Percentiles rank a stretch among this genome's conserved stretches.
Evolutionary conservation across 2,888 invertebrate genomes (phyloP).

Genomic region (Argyresthia albistria): DNA sequence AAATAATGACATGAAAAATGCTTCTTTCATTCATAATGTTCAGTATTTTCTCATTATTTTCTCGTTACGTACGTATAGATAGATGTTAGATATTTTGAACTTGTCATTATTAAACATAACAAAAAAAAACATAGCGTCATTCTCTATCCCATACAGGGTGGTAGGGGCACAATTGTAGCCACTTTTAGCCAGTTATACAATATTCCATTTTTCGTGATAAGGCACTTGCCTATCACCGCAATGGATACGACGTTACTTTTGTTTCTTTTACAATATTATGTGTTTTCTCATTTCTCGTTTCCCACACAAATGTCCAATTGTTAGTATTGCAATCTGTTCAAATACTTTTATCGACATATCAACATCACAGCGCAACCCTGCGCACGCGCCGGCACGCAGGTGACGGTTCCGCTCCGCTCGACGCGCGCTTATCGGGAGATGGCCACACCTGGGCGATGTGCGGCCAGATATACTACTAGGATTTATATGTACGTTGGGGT

Average conservation of each 20-base stretch:
- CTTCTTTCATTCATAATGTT: too few species aligned
- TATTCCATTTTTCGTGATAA: too few species aligned
- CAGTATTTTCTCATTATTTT: too few species aligned
- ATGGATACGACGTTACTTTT: background rate
- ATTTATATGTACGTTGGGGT: background rate
- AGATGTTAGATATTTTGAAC: too few species aligned
- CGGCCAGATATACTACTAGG: background rate
- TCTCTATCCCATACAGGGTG: too few species aligned
- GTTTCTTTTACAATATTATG: background rate
- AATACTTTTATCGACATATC: background rate
- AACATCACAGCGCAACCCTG: background rate
- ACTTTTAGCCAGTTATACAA: too few species aligned
- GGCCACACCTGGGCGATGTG: slow-evolving; percentile 17
- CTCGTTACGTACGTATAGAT: too few species aligned
- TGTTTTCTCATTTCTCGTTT: background rate
- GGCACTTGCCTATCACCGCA: too few species aligned
- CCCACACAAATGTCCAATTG: background rate
- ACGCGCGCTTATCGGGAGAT: slow-evolving; percentile 31
- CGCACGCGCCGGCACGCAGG: slow-evolving; percentile 40
- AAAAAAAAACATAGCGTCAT: too few species aligned
- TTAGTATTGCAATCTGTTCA: background rate
- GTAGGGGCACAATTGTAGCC: too few species aligned
- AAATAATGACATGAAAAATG: too few species aligned
- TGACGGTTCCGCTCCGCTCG: slow-evolving; percentile 52
- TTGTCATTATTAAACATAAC: too few species aligned